Evolutionary conservation across 2,888 invertebrate species (phyloP), one percentile per base, ranked within the genome.

Genomic region (Synergus japonicus): DNA sequence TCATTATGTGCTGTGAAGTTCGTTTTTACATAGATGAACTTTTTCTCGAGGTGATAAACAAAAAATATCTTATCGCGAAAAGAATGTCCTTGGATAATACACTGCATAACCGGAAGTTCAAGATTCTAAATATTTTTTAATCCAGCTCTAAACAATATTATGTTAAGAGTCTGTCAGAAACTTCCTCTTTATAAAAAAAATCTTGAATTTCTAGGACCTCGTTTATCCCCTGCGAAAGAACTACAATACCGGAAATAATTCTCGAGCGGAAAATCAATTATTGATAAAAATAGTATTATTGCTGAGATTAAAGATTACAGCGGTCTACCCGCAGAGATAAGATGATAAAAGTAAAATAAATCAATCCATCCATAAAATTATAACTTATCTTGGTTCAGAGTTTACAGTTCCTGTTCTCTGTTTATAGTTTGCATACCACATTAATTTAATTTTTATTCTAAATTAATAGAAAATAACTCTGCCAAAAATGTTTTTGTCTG

Each of bases 41-140:
- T 64, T 37, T 65, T 65, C 41, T 65, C 0, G 15, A n/a, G n/a
- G 13, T 15, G 12, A 29, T 2, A 64, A 41, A 9, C 37, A 29
- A 65, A 65, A 41, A 29, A 7, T 65, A 41, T 2, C n/a, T 65
- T 65, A 65, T 65, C 41, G 65, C 65, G 15, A 41, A 65, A 65
- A 10, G 9, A 65, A 67, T 65, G 8, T 43, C 44, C 44, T 67
- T 67, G 18, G 46, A 67, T 43, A 18, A 67, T 44, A 18, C 13
- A 18, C 18, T 18, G 15, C 43, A 22, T 67, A 43, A 41, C 43
- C 66, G 66, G 66, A 43, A 66, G 43, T 67, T 43, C 12, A 67
- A 46, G 13, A 18, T n/a, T 46, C 15, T 44, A 41, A 65, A 49
- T 41, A 22, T 63, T 63, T 22, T 63, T 63, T 63, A 37, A 37